Base-by-base conservation (phyloP, 2,797 vertebrate genomes). In the Chrysocyon brachyurus region DNA sequence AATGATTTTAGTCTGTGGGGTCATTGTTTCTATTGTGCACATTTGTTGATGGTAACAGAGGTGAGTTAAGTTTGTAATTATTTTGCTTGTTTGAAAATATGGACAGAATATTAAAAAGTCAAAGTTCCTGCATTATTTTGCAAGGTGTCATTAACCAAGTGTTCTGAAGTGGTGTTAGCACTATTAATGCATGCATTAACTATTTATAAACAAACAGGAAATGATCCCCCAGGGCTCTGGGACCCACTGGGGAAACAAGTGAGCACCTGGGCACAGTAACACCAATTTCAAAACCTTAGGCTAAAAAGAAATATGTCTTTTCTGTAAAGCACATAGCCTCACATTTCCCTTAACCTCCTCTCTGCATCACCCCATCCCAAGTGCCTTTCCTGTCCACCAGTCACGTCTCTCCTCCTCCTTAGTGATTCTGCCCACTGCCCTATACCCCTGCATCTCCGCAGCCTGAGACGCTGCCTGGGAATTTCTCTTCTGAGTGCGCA, bases 71-170 rank as follows among this genome's bases (percentile, higher is more conserved):
- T 46, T 82, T 96, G 22, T 86, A 33, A 77, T 95, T 89, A 12
- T 96, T 97, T 91, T 75, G 68, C 40, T 94, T 97, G 66, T 3
- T 94, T 91, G 73, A 86, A 87, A 86, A 81, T 94, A n/a, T 9
- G 70, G 40, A 49, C 28, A 81, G 17, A 64, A 56, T 85, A n/a
- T 91, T 8, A 68, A 66, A 94, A 90, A 91, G 31, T 81, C 61
- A 84, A n/a, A 24, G 4, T 94, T 81, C 64, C 14, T 40, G 31
- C 46, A 40, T 93, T 84, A 87, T 96, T 75, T 61, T 54, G 70
- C 77, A 17, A 57, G 54, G 24, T 93, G 24, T 72, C 78, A 56
- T 89, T 77, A 85, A 31, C 22, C 56, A 89, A 72, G 70, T 83
- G 59, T 91, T 90, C 6, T 66, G 28, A 93, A 64, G 46, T 91